Percentiles rank a stretch among this genome's conserved stretches.
Conservation (phyloP, 2,797 vertebrate genomes). For the Streptopelia turtur region DNA sequence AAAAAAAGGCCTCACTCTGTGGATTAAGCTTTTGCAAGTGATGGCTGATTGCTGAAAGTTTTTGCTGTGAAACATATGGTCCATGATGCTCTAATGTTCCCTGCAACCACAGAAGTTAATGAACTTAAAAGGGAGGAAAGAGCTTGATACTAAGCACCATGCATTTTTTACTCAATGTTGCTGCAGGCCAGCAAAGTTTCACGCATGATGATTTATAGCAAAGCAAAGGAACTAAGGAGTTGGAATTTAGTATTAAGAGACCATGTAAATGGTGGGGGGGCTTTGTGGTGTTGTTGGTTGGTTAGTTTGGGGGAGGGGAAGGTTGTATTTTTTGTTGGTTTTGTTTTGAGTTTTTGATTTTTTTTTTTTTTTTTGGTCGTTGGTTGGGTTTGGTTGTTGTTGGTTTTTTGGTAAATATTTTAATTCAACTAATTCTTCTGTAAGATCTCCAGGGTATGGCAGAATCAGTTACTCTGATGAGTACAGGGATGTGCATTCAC, state of each 20-base stretch:
- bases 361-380: not conserved
- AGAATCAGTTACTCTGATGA: not conserved
- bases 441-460: not conserved
- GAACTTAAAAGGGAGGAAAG: not conserved
- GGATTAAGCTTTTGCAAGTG: not conserved
- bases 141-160: not conserved
- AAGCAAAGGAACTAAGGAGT: not conserved
- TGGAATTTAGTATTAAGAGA: not conserved
- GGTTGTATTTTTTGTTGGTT: too few relatives aligned
- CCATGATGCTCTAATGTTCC: not conserved
- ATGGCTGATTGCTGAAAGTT: not conserved
- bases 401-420: not conserved
- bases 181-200: not conserved
- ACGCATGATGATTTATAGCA: not conserved
- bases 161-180: not conserved
- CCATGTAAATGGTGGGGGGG: not conserved
- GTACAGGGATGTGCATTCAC: not conserved
- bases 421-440: not conserved
- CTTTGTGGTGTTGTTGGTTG: too few relatives aligned
- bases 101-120: not conserved
- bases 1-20: not conserved
- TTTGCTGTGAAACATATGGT: not conserved
- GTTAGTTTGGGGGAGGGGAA: too few relatives aligned
- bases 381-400: too few relatives aligned
- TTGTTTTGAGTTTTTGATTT: not conserved